Evolutionary conservation across 92 coral and sea anemone species (phyloP).

Genomic region (Epizoanthus illoricatus): DNA sequence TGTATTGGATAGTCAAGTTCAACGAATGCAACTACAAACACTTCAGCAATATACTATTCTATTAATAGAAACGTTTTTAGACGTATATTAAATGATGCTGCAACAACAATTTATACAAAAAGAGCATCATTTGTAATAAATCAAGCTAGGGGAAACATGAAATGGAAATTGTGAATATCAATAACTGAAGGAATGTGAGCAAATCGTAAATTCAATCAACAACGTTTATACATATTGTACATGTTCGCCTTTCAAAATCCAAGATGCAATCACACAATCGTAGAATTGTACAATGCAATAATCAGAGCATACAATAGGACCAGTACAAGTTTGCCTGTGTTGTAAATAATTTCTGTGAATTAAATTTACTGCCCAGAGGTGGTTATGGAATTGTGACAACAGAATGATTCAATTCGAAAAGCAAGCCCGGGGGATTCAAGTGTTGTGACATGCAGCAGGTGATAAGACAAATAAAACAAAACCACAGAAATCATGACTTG

Average conservation of each 20-base stretch:
- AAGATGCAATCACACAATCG: neutral
- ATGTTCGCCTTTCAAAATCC: neutral
- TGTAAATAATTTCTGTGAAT: conserved; percentile 23
- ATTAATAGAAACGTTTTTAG: conserved; percentile 12
- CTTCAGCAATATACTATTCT: conserved; percentile 1
- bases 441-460: too few relatives aligned
- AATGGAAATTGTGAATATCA: neutral
- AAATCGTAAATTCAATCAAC: conserved; percentile 24
- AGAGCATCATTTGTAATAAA: neutral
- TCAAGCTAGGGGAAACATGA: neutral
- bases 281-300: neutral
- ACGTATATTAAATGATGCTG: neutral
- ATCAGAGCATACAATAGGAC: neutral
- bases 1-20: neutral
- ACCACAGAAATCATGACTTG: neutral
- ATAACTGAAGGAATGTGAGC: conserved; percentile 16
- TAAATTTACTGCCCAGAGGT: neutral
- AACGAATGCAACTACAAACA: conserved; percentile 7
- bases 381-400: neutral
- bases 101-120: too few relatives aligned
- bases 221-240: neutral
- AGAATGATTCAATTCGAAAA: too few relatives aligned
- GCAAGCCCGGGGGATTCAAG: too few relatives aligned
- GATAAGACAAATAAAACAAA: neutral
- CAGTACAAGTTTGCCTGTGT: neutral